phyloP scores from a whole-genome alignment of 2,888 invertebrate species.

The Chironomus riparius region DNA sequence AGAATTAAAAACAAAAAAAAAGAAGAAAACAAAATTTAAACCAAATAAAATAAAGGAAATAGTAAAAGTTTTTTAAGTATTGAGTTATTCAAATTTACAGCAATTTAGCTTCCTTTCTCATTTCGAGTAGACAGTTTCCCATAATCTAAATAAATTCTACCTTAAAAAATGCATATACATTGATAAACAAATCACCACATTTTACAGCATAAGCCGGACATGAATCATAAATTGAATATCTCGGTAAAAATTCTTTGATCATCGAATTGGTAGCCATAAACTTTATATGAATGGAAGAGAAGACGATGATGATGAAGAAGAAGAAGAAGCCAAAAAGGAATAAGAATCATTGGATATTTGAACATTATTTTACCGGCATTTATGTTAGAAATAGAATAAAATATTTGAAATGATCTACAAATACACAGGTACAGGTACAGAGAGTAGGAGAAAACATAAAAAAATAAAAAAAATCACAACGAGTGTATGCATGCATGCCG shows the following conservation, averaged over 20 bases:
- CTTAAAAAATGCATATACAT: neutral
- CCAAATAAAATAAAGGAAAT: too few relatives aligned
- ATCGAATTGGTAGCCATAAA: conserved; percentile 2
- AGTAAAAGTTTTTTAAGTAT: too few relatives aligned
- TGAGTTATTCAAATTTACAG: too few relatives aligned
- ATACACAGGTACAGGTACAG: neutral
- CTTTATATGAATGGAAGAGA: conserved; percentile 3
- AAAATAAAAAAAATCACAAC: neutral
- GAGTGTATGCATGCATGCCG: neutral
- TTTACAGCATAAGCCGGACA: conserved; percentile 9
- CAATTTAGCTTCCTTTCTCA: too few relatives aligned
- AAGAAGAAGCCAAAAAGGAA: neutral
- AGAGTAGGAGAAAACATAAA: neutral
- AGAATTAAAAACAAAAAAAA: too few relatives aligned
- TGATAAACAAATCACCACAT: conserved; percentile 4
- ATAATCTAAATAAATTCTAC: too few relatives aligned
- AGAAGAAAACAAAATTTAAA: too few relatives aligned
- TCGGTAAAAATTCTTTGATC: conserved; percentile 9
- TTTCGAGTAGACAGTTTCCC: too few relatives aligned
- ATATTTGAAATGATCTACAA: neutral
- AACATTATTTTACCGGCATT: neutral
- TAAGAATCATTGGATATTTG: neutral
- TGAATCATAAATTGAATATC: conserved; percentile 1
- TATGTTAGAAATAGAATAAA: neutral
- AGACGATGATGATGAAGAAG: neutral